Conservation (phyloP, 2,888 invertebrate genomes). For the Tetheella fluctuosa region DNA sequence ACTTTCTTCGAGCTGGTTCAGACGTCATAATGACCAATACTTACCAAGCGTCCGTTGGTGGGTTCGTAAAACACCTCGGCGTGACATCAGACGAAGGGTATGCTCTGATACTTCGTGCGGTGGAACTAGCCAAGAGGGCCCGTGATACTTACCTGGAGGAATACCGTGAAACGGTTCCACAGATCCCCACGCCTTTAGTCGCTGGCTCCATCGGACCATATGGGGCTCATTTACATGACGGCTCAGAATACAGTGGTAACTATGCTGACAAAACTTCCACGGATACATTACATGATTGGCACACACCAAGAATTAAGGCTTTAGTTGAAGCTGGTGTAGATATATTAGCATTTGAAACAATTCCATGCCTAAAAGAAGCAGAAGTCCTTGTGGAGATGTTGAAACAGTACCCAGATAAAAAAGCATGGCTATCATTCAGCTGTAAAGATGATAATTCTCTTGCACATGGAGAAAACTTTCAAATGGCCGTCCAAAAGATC, state of each 20-base stretch:
- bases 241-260: conserved; percentile 94
- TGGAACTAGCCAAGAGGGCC: conserved; percentile 88
- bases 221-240: conserved; percentile 94
- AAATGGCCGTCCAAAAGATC: conserved; percentile 86
- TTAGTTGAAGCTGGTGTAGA: conserved; percentile 92
- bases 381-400: conserved; percentile 90
- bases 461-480: conserved; percentile 91
- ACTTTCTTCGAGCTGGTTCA: conserved; percentile 93
- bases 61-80: conserved; percentile 89
- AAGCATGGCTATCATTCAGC: conserved; percentile 95
- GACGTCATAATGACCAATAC: conserved; percentile 94
- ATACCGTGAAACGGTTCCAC: conserved; percentile 45
- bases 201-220: conserved; percentile 96
- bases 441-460: conserved; percentile 86
- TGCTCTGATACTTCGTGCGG: conserved; percentile 88
- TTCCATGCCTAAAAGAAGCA: conserved; percentile 93
- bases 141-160: conserved; percentile 84
- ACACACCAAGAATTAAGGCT: conserved; percentile 90
- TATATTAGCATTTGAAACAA: conserved; percentile 95
- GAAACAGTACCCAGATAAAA: conserved; percentile 88
- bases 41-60: conserved; percentile 92
- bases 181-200: conserved; percentile 80
- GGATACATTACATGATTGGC: conserved; percentile 90
- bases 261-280: conserved; percentile 86
- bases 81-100: conserved; percentile 87